Evolutionary conservation across 2,888 invertebrate species (phyloP), one percentile per base, ranked within the genome.

Genomic region (Amblyteles armatorius): DNA sequence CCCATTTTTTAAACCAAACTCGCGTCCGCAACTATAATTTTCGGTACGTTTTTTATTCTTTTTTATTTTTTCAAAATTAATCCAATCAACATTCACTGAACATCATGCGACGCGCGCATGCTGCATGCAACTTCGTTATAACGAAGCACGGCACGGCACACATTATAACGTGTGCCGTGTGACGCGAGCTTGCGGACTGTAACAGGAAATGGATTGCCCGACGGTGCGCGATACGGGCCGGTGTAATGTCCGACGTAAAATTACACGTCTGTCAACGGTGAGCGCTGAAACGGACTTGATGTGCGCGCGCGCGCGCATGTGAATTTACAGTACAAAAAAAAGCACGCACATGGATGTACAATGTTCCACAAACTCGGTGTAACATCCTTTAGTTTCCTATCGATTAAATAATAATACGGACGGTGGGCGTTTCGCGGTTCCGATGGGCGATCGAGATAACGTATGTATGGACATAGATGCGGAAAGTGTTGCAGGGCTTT

Each of bases 401-500:
- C 73, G 73, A 74, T 74, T 74, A 60, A 74, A 74, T 74, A 74
- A 74, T 74, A 74, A 74, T 63, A 63, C 44, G n/a, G 73, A 60
- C n/a, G 44, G 57, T 26, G 57, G 22, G 57, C 19, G 57, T 57
- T 57, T 26, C 22, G 57, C 57, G 22, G 57, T 26, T 4, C 26
- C 22, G 57, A 57, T 22, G 22, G 26, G 3, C 26, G 57, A 57
- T 57, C 57, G 57, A 57, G 57, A 57, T 57, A 57, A 57, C 57
- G 22, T 57, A 22, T 57, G 22, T 22, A 22, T 57, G 57, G 26
- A 57, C 57, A 57, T 26, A 57, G 55, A 57, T 57, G 57, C 22
- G 26, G 4, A 57, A 22, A 57, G 26, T 57, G 19, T 57, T 11
- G 57, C 57, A 26, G 57, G 22, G 11, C 22, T 55, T 22, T 55